Conservation (phyloP, 2,797 vertebrate genomes). For the Spondyliosoma cantharus region DNA sequence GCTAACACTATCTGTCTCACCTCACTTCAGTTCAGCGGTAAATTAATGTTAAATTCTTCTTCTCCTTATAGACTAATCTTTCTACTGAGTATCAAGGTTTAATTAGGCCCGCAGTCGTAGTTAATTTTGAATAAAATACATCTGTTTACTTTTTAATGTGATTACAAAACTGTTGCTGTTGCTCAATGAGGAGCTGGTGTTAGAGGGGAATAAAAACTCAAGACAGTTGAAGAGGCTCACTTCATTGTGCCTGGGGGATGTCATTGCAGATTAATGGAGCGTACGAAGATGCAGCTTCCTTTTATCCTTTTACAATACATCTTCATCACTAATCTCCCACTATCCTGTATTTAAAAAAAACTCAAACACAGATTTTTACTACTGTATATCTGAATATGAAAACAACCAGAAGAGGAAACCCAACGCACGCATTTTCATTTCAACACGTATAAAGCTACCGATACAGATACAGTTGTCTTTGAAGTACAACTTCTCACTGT, state of each 20-base stretch:
- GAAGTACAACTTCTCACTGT: background rate
- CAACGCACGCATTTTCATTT: background rate
- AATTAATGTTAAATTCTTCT: background rate
- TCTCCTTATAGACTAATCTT: background rate
- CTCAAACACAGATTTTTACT: background rate
- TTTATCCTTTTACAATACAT: background rate
- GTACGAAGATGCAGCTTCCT: background rate
- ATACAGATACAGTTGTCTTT: background rate
- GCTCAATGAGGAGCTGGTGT: background rate
- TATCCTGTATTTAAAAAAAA: background rate
- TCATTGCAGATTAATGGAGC: background rate
- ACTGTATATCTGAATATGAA: background rate
- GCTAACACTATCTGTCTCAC: no score
- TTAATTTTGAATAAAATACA: slow-evolving; percentile 2
- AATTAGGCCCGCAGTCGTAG: background rate
- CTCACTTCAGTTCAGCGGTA: background rate
- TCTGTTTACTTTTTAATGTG: background rate
- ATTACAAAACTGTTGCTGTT: background rate
- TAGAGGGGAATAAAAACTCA: background rate
- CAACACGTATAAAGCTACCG: background rate
- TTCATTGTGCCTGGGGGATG: background rate
- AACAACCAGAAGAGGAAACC: background rate
- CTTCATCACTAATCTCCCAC: background rate
- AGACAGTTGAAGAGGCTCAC: background rate
- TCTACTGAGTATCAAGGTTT: background rate